Evolutionary conservation across 1,140 invertebrate species (phyloP).

Genomic region (Drosophila punjabiensis): DNA sequence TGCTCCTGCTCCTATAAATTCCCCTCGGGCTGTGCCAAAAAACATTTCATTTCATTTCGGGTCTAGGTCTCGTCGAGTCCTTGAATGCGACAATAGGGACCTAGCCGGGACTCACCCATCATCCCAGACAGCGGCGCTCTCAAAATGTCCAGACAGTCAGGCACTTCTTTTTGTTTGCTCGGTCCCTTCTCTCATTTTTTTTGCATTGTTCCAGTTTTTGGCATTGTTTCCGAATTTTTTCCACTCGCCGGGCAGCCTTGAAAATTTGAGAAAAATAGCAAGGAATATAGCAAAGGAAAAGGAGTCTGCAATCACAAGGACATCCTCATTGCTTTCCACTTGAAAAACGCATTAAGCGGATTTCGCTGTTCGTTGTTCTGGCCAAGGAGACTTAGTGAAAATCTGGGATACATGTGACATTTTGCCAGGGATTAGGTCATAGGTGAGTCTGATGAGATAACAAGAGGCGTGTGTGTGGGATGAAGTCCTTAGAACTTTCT

Average conservation of each 20-base stretch:
- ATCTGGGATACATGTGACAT: slow-evolving; percentile 49
- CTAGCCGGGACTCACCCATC: slow-evolving; percentile 33
- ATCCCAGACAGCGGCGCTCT: slow-evolving; percentile 52
- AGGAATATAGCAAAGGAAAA: slow-evolving; percentile 12
- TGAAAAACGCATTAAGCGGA: slow-evolving; percentile 78
- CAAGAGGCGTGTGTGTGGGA: slow-evolving; percentile 45
- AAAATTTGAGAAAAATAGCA: slow-evolving; percentile 48
- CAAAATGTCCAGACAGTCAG: slow-evolving; percentile 64
- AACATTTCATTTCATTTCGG: slow-evolving; percentile 66
- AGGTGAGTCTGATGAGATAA: slow-evolving; percentile 41
- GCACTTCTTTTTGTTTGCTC: slow-evolving; percentile 62
- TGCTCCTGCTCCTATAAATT: slow-evolving; percentile 65
- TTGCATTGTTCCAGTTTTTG: slow-evolving; percentile 67
- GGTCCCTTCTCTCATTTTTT: slow-evolving; percentile 19
- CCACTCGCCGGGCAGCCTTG: slow-evolving; percentile 55
- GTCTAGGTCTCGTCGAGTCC: slow-evolving; percentile 41
- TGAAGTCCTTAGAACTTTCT: neutral
- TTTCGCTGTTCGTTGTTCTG: slow-evolving; percentile 37
- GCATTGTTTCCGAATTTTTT: slow-evolving; percentile 59
- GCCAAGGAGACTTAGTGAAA: slow-evolving; percentile 17
- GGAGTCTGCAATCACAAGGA: slow-evolving; percentile 37
- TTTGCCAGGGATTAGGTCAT: slow-evolving; percentile 62
- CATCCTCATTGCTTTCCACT: slow-evolving; percentile 68
- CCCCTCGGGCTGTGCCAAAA: slow-evolving; percentile 50
- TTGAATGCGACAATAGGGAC: slow-evolving; percentile 64